Evolutionary conservation across 1,140 invertebrate genomes (phyloP).

Genomic region (Gryllus bimaculatus): DNA sequence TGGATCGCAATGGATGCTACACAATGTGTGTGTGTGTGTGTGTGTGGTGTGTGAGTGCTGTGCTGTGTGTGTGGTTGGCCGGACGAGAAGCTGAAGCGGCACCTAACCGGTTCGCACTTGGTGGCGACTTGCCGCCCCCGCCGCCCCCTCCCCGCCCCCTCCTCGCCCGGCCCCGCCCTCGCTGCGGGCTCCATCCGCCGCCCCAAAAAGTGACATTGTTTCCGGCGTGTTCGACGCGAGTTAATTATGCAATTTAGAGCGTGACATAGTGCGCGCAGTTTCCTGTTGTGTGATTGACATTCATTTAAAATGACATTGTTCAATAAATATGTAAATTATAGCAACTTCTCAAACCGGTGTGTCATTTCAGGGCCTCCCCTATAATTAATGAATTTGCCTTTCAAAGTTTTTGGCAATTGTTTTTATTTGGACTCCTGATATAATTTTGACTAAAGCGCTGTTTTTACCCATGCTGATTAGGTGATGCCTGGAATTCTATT

Average conservation of each 20-base stretch:
- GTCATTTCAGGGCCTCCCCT: neutral
- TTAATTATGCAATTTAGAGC: conserved; percentile 5
- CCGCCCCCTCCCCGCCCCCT: too few species aligned
- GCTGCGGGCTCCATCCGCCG: neutral
- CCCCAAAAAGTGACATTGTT: neutral
- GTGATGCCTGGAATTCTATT: neutral
- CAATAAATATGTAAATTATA: conserved; percentile 6
- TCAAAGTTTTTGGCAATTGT: conserved; percentile 1
- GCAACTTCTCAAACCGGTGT: neutral
- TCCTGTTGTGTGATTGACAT: conserved; percentile 1
- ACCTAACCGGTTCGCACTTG: neutral
- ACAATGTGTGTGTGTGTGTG: too few species aligned
- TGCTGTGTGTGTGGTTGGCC: too few species aligned
- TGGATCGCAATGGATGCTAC: too few species aligned
- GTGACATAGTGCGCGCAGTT: neutral
- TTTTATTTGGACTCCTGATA: neutral
- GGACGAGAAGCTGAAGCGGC: neutral
- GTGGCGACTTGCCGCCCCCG: too few species aligned
- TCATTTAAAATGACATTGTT: conserved; percentile 6
- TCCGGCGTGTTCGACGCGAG: neutral
- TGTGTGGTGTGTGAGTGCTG: too few species aligned
- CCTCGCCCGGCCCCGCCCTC: too few species aligned
- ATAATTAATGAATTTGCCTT: conserved; percentile 1
- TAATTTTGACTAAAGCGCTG: neutral
- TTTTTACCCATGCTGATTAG: too few species aligned